Base-by-base conservation (phyloP, 2,797 vertebrate genomes). In the Microctenopoma lineatum region DNA sequence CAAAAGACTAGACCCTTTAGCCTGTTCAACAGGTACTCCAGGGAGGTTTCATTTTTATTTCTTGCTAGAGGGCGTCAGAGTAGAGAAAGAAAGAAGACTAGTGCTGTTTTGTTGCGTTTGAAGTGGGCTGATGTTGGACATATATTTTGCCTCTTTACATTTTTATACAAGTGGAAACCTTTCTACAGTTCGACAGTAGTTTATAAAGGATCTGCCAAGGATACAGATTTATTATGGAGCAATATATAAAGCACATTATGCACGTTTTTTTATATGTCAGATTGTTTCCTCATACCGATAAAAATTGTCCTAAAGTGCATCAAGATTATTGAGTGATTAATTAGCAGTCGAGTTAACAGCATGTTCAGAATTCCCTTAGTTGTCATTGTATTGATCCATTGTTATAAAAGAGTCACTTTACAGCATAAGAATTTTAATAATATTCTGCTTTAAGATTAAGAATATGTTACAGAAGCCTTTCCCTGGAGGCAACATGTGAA, bases 41-140 rank as follows among this genome's bases (percentile, higher is more conserved):
- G 60, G 61, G 76, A 85, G 50, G 68, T 70, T 81, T 67, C 41
- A 54, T 79, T 73, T 76, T 66, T 75, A 27, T 75, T 61, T 75
- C 34, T 61, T 59, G 60, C 70, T 74, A 66, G 56, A 62, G 73
- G 56, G 58, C 8, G 14, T 76, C 58, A 82, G 77, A 66, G 47
- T 45, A 52, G 36, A 62, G 60, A 64, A 70, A 64, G 64, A 70
- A 74, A 68, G 62, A 64, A 52, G 27, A 74, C 50, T 39, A 68
- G 58, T 32, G 29, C 29, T 32, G 27, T 32, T 32, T 32, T 32
- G 29, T 34, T 34, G 32, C 15, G 29, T 45, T 52, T 67, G 16
- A 75, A 56, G 12, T 58, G 29, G 21, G 70, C 32, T 45, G 38
- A n/a, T 47, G 58, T 55, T 42, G 4, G 34, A n/a, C 8, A 27